phyloP scores from a whole-genome alignment of 2,113 vertebrate genomes.

The Puntigrus tetrazona region DNA sequence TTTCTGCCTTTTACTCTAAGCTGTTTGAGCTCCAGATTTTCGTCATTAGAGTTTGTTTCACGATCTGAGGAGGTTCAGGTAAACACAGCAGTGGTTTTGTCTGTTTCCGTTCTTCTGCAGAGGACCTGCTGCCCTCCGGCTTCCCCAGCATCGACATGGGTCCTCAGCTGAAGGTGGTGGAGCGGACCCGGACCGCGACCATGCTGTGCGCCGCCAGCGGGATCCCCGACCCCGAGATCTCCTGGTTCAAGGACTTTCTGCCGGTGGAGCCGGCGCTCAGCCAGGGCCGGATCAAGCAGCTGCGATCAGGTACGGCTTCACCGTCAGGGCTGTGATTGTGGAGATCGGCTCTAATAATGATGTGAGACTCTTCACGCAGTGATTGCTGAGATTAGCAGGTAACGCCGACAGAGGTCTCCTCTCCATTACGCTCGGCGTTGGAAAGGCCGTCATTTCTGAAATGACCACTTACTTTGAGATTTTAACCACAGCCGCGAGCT shows the following conservation, averaged over 20 bases:
- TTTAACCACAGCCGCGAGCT: neutral
- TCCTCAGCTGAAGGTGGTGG: conserved; percentile 98
- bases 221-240: conserved; percentile 95
- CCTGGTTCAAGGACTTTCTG: conserved; percentile 98
- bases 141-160: conserved; percentile 99
- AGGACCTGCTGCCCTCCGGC: conserved; percentile 91
- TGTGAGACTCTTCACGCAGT: neutral
- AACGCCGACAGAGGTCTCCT: neutral
- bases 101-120: conserved; percentile 64
- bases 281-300: conserved; percentile 93
- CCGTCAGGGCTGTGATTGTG: neutral
- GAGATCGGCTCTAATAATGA: neutral
- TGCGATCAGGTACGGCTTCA: conserved; percentile 85
- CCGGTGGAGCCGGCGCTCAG: conserved; percentile 88
- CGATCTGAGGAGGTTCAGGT: too few species aligned
- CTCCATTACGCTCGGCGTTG: neutral
- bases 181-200: conserved; percentile 90
- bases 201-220: conserved; percentile 98
- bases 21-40: too few species aligned
- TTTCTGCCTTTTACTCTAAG: too few species aligned
- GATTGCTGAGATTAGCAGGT: conserved; percentile 1
- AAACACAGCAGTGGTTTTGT: too few species aligned
- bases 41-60: too few species aligned
- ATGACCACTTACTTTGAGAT: neutral
- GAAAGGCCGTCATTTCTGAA: neutral